These are phyloP conservation scores for Ptiloglossa arizonensis DNA, from an alignment of 1,140 invertebrate genomes.

Conservation along the genomic window DNA sequence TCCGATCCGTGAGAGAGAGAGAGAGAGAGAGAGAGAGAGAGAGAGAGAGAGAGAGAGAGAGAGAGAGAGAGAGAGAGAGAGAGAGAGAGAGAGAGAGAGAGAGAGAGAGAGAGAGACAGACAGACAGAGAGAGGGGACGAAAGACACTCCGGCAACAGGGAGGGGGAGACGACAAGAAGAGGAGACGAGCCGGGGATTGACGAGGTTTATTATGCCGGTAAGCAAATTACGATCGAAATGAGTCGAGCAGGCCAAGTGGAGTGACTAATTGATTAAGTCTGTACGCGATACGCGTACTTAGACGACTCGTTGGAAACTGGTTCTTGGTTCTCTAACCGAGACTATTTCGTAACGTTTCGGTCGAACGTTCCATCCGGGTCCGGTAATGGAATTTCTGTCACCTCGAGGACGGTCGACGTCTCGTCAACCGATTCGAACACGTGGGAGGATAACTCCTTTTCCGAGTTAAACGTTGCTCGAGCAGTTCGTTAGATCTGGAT, in stretches of 20 bases:
- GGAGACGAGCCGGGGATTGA: conserved; percentile 4
- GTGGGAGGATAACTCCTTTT: background rate
- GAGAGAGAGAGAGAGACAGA: too few relatives aligned
- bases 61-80: too few relatives aligned
- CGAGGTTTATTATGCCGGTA: conserved; percentile 72
- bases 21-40: too few relatives aligned
- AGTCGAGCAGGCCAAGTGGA: conserved; percentile 60
- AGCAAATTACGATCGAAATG: conserved; percentile 73
- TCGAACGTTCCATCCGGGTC: background rate
- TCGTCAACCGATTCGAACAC: background rate
- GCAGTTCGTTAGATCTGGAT: too few relatives aligned
- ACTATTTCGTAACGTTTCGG: background rate
- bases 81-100: background rate
- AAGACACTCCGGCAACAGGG: background rate
- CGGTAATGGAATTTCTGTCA: background rate
- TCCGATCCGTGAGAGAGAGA: background rate
- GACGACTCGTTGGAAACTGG: conserved; percentile 45
- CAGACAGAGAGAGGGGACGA: too few relatives aligned
- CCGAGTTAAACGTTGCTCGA: too few relatives aligned
- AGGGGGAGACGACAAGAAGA: conserved; percentile 26
- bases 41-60: conserved; percentile 23
- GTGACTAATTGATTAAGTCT: conserved; percentile 72
- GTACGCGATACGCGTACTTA: conserved; percentile 26
- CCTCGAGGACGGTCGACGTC: background rate
- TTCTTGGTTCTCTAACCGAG: conserved; percentile 30